A percentile compares a stretch with the other conserved stretches of the same genome.
Evolutionary conservation across 2,113 vertebrate species (phyloP).

Genomic region (Gorsachius goisagi): DNA sequence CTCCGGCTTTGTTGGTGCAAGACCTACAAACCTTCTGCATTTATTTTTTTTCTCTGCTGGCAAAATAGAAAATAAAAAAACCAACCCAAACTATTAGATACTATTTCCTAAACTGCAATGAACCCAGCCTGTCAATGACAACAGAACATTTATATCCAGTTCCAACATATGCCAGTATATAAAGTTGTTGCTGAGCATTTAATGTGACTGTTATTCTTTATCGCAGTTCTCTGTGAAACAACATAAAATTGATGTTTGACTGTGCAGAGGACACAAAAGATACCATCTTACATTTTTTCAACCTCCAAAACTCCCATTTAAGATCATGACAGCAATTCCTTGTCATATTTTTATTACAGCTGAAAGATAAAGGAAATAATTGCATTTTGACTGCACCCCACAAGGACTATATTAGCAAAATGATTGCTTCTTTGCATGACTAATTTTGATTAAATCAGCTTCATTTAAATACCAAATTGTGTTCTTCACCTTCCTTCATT

Average conservation of each 20-base stretch:
- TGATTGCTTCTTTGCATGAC: slow-evolving; percentile 49
- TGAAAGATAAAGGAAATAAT: slow-evolving; percentile 60
- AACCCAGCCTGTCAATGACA: not conserved
- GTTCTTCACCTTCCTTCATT: slow-evolving; percentile 41
- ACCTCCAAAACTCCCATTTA: not conserved
- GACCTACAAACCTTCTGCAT: not conserved
- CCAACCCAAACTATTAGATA: not conserved
- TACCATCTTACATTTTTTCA: not conserved
- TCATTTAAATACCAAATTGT: slow-evolving; percentile 65
- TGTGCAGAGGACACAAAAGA: not conserved
- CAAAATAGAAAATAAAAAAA: not conserved
- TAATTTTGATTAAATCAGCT: slow-evolving; percentile 72
- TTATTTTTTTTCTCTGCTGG: not conserved
- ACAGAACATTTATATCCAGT: not conserved
- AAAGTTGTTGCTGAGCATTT: slow-evolving; percentile 23
- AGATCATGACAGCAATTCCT: slow-evolving; percentile 10
- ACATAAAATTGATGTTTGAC: slow-evolving; percentile 4
- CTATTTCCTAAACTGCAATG: not conserved
- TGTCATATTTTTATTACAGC: slow-evolving; percentile 61
- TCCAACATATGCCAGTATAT: slow-evolving; percentile 21
- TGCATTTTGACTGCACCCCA: slow-evolving; percentile 47
- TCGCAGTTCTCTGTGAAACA: not conserved
- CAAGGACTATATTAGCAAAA: slow-evolving; percentile 60
- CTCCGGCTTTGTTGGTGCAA: not conserved
- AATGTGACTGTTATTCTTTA: slow-evolving; percentile 17